A percentile compares a stretch with the other conserved stretches of the same genome.
Conservation (phyloP, 2,888 invertebrate genomes). For the Cosmorhoe ocellata region DNA sequence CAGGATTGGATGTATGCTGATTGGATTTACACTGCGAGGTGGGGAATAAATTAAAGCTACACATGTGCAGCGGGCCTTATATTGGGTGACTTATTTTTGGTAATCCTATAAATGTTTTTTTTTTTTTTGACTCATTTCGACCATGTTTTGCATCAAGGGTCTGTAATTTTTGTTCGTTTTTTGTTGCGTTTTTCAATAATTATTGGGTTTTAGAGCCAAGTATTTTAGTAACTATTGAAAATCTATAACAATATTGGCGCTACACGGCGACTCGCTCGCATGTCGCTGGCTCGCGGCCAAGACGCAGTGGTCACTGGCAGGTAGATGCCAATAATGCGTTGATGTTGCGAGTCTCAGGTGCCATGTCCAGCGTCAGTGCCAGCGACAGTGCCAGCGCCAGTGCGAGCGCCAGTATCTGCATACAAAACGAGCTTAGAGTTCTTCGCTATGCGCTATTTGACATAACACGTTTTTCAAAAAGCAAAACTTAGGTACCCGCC, state of each 20-base stretch:
- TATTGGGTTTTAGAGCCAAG: too few species aligned
- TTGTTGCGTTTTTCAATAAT: too few species aligned
- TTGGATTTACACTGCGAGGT: constrained; percentile 68
- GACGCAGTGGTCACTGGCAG: constrained; percentile 1
- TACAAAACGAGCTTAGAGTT: too few species aligned
- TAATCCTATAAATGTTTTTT: constrained; percentile 1
- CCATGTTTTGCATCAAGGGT: neutral
- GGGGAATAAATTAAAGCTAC: constrained; percentile 52
- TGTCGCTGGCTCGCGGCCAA: too few species aligned
- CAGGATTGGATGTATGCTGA: constrained; percentile 72
- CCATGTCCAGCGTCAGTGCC: neutral
- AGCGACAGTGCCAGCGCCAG: too few species aligned
- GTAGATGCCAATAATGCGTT: neutral
- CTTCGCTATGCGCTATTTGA: too few species aligned
- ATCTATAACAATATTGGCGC: constrained; percentile 1
- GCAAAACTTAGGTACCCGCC: too few species aligned
- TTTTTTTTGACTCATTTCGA: neutral
- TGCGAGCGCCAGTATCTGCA: too few species aligned
- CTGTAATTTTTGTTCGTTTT: too few species aligned
- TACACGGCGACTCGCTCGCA: constrained; percentile 1
- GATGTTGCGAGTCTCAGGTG: constrained; percentile 3
- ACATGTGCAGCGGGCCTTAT: constrained; percentile 41
- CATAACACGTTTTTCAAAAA: too few species aligned
- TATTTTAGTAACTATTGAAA: constrained; percentile 9
- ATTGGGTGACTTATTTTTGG: constrained; percentile 9